phyloP scores from a whole-genome alignment of 2,113 vertebrate species.

The Phrynosoma blainvillii region DNA sequence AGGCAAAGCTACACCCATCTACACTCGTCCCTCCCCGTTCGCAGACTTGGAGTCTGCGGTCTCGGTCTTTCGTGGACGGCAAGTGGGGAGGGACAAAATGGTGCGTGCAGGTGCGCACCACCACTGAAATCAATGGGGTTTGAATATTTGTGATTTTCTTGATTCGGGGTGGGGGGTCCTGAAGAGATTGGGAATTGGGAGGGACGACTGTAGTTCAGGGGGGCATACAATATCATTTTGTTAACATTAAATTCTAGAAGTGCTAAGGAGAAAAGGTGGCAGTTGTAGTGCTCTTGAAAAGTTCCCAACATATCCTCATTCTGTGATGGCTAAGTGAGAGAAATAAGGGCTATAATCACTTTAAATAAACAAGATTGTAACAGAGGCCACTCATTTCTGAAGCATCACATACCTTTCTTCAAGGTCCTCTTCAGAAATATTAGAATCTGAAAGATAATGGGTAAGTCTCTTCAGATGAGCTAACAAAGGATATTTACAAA shows the following conservation, averaged over 20 bases:
- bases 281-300: neutral
- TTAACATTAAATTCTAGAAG: neutral
- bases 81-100: too few relatives aligned
- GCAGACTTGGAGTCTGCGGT: too few relatives aligned
- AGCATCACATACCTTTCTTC: slow-evolving; percentile 84
- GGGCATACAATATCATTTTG: too few relatives aligned
- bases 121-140: too few relatives aligned
- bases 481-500: neutral
- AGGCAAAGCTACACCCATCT: neutral
- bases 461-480: slow-evolving; percentile 43
- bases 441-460: slow-evolving; percentile 82
- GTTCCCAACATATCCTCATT: neutral
- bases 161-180: too few relatives aligned
- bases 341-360: neutral
- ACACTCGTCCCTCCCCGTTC: too few relatives aligned
- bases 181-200: too few relatives aligned
- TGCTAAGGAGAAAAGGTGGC: neutral
- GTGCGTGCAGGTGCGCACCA: too few relatives aligned
- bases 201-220: neutral
- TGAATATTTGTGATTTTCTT: too few relatives aligned
- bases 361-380: neutral
- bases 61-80: too few relatives aligned
- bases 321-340: neutral
- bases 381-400: neutral
- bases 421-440: slow-evolving; percentile 92